These are phyloP conservation scores for Drosophila ambigua DNA, from an alignment of 1,140 invertebrate species.

Conservation along the genomic window DNA sequence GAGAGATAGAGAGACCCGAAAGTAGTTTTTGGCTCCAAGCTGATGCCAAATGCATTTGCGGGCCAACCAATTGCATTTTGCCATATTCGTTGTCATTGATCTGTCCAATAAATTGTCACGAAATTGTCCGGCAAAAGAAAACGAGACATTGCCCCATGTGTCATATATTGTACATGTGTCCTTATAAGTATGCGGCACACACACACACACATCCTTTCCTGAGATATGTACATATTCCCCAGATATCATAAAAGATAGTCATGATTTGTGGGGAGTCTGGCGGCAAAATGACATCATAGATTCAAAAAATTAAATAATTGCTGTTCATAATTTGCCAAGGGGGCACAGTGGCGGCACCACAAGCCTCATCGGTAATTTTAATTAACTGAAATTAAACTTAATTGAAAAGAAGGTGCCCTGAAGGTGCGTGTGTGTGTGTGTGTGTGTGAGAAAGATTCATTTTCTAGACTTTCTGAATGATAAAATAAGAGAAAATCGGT, in stretches of 20 bases:
- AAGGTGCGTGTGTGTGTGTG: background rate
- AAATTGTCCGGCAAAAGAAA: conserved; percentile 33
- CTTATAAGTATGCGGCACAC: conserved; percentile 14
- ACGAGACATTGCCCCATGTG: conserved; percentile 25
- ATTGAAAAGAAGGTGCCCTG: conserved; percentile 32
- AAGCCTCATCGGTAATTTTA: conserved; percentile 30
- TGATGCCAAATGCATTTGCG: conserved; percentile 58
- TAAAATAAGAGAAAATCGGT: background rate
- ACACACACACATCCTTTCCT: conserved; percentile 12
- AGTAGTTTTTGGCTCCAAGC: conserved; percentile 31
- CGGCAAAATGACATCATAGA: conserved; percentile 36
- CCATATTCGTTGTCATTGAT: conserved; percentile 74
- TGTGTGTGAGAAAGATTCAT: too few species aligned
- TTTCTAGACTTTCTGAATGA: too few species aligned
- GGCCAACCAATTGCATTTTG: conserved; percentile 57
- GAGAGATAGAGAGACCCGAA: conserved; percentile 16
- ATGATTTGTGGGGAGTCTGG: conserved; percentile 19
- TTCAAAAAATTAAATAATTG: conserved; percentile 66
- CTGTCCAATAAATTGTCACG: conserved; percentile 77
- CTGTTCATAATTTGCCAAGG: conserved; percentile 56
- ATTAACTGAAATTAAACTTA: conserved; percentile 62
- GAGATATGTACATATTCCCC: conserved; percentile 7
- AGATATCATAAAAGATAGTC: conserved; percentile 14
- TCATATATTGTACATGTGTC: conserved; percentile 53
- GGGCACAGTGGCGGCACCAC: conserved; percentile 26